Percentiles rank a stretch among this genome's conserved stretches.
These are phyloP conservation scores for Gracilinanus agilis DNA, from an alignment of 2,113 vertebrate genomes.

Conservation along the genomic window DNA sequence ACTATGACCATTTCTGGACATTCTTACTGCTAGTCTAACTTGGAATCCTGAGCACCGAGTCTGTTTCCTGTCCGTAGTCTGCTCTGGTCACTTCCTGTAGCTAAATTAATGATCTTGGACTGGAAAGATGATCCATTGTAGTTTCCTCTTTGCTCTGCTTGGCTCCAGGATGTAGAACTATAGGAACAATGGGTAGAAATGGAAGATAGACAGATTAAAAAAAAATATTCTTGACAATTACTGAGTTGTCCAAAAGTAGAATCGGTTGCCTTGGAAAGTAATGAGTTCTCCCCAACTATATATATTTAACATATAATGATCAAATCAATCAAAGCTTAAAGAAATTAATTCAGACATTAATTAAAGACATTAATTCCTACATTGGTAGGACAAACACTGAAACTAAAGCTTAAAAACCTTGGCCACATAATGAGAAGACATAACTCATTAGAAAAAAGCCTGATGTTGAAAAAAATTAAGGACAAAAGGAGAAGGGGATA, in stretches of 20 bases:
- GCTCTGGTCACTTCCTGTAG: neutral
- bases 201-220: neutral
- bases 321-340: too few relatives aligned
- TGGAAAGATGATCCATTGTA: neutral
- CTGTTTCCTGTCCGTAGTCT: neutral
- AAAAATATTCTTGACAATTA: neutral
- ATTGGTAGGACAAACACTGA: too few relatives aligned
- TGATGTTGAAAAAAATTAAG: too few relatives aligned
- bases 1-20: neutral
- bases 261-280: neutral
- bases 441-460: too few relatives aligned
- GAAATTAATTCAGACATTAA: too few relatives aligned
- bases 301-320: too few relatives aligned
- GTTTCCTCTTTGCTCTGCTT: neutral
- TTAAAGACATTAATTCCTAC: too few relatives aligned
- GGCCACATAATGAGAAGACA: too few relatives aligned
- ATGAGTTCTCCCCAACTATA: too few relatives aligned
- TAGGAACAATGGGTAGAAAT: neutral
- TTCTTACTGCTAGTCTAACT: neutral
- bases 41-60: neutral
- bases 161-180: neutral
- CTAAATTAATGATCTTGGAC: neutral
- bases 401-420: too few relatives aligned
- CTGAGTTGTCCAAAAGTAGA: neutral
- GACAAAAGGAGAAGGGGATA: too few relatives aligned